Evolutionary conservation across 1,140 invertebrate species (phyloP).

Genomic region (Drosophila rufa): DNA sequence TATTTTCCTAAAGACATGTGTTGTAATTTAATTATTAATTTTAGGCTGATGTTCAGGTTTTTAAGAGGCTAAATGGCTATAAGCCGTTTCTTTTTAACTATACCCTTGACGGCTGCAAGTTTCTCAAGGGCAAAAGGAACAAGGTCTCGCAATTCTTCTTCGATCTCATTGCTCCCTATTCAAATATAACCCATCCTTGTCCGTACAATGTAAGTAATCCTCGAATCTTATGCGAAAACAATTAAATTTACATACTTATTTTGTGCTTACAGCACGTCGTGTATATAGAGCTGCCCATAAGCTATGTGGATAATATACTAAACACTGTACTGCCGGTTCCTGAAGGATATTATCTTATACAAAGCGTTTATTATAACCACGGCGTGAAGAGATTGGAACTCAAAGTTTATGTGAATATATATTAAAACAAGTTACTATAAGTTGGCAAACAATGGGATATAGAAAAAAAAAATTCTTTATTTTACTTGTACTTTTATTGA

Average conservation of each 20-base stretch:
- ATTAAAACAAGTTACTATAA: not conserved
- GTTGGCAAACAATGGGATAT: too few relatives aligned
- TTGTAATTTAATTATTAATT: too few relatives aligned
- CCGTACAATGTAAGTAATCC: not conserved
- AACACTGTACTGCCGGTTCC: conserved; percentile 4
- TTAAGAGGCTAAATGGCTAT: conserved; percentile 2
- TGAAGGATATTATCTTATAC: conserved; percentile 2
- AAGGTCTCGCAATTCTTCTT: conserved; percentile 2
- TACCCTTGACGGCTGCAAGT: not conserved
- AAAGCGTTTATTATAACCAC: not conserved
- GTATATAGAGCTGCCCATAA: not conserved
- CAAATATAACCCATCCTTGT: not conserved
- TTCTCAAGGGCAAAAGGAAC: conserved; percentile 4
- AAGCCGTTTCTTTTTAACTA: conserved; percentile 1
- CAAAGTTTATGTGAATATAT: not conserved
- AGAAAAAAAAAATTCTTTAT: too few relatives aligned
- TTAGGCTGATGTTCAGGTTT: not conserved
- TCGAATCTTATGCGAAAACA: too few relatives aligned
- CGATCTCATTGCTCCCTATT: not conserved
- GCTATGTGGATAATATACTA: not conserved
- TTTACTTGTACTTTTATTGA: too few relatives aligned
- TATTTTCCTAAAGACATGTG: too few relatives aligned
- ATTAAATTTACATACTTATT: too few relatives aligned
- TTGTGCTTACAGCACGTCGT: not conserved
- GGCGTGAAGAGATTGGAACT: not conserved